Base-by-base conservation (phyloP, 2,797 vertebrate species). In the Gallinago solitaria region DNA sequence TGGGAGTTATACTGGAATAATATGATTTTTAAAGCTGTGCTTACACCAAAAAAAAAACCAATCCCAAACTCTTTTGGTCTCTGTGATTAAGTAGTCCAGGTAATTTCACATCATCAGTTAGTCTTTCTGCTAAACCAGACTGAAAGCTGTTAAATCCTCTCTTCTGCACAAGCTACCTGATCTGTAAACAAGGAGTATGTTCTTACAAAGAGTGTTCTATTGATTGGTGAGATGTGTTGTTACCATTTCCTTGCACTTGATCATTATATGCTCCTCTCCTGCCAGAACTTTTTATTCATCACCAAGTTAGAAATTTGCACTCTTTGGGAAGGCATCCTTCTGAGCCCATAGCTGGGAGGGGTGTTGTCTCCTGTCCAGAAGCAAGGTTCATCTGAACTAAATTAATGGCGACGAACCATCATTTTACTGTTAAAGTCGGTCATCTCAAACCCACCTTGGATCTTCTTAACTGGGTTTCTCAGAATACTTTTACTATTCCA, bases 1-100 rank as follows among this genome's bases (percentile, higher is more conserved):
- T 93, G 90, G 70, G 60, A 96, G 85, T 90, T 91, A 79, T 74
- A 93, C 39, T 86, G 92, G 57, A 93, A 96, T 93, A 93, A 95
- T 90, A 83, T 6, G 19, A 41, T 93, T 91, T 92, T 93, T 94
- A 59, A 84, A 92, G 60, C 51, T 69, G 56, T 76, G 93, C 82
- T 92, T 91, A 78, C 15, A 85, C 14, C 25, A 48, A 6, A 21
- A 11, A 48, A 30, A 14, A 39, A 39, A 17, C 32, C 17, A 2
- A 0, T 1, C 7, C 21, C n/a, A 8, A 67, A 13, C 18, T 20
- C 43, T 64, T 85, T 83, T 94, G 76, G 76, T 93, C 30, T 86
- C 80, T 57, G 28, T 95, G 71, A 92, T 90, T 50, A 84, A 75
- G 28, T 73, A 83, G 95, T 84, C 43, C 83, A 91, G 76, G 87